A percentile compares a stretch with the other conserved stretches of the same genome.
Conservation (phyloP, 30 jellyfish, hydroid and myxozoan species). For the Aurelia sp. region DNA sequence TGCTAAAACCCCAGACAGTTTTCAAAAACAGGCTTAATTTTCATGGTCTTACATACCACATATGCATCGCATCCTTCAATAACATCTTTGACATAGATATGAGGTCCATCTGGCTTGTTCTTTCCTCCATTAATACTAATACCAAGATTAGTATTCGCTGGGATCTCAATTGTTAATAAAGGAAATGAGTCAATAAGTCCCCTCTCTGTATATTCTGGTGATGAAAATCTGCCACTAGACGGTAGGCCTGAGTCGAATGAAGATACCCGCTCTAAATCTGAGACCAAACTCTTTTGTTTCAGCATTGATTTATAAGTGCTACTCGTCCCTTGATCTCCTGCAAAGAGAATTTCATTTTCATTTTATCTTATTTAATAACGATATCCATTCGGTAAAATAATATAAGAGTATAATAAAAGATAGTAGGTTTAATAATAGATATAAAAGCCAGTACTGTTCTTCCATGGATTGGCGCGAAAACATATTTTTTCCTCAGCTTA, state of each 20-base stretch:
- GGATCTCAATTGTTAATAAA: slow-evolving; percentile 46
- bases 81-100: slow-evolving; percentile 61
- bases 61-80: slow-evolving; percentile 83
- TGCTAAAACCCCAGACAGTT: too few species aligned
- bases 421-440: too few species aligned
- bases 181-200: slow-evolving; percentile 31
- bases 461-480: too few species aligned
- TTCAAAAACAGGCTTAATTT: not conserved
- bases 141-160: slow-evolving; percentile 71
- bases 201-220: slow-evolving; percentile 74
- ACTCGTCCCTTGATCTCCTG: slow-evolving; percentile 7
- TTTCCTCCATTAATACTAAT: slow-evolving; percentile 80
- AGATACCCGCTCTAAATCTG: slow-evolving; percentile 59
- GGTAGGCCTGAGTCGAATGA: slow-evolving; percentile 89
- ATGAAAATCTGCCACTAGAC: slow-evolving; percentile 62
- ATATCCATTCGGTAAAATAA: too few species aligned
- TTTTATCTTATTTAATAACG: too few species aligned
- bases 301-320: not conserved
- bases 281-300: slow-evolving; percentile 3
- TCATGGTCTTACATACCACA: slow-evolving; percentile 29
- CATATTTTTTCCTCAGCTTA: too few species aligned
- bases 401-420: too few species aligned
- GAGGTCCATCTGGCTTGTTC: slow-evolving; percentile 78
- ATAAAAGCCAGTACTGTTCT: too few species aligned
- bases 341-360: too few species aligned